Conservation (phyloP, 2,888 invertebrate genomes). For the Ormyrus pomaceus region DNA sequence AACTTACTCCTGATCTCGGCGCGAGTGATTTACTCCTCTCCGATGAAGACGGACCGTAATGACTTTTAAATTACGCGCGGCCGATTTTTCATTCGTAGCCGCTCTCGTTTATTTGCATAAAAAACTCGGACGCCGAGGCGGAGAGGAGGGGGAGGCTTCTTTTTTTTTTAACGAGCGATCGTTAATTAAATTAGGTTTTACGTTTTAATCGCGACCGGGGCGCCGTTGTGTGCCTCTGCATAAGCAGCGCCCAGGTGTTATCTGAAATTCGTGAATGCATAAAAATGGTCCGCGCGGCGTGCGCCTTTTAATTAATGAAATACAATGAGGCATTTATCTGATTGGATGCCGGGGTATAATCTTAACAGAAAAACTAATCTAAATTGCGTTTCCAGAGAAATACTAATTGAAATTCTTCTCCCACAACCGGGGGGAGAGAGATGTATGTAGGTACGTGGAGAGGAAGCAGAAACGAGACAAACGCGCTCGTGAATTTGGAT, state of each 20-base stretch:
- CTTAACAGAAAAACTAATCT: constrained; percentile 51
- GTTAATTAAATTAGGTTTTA: constrained; percentile 44
- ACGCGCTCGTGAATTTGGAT: constrained; percentile 27
- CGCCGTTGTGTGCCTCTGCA: too few relatives aligned
- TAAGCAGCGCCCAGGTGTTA: constrained; percentile 4
- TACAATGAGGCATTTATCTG: constrained; percentile 51
- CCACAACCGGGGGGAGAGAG: constrained; percentile 7
- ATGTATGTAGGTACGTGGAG: background rate
- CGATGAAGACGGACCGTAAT: constrained; percentile 4
- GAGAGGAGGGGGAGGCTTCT: background rate
- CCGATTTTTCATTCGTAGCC: constrained; percentile 7
- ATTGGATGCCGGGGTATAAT: constrained; percentile 37
- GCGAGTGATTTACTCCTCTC: constrained; percentile 34
- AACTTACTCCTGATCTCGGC: constrained; percentile 12
- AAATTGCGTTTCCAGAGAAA: constrained; percentile 52
- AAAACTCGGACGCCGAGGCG: constrained; percentile 23
- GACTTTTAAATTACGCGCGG: constrained; percentile 32
- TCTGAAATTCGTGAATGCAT: constrained; percentile 41
- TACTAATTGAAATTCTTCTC: constrained; percentile 54
- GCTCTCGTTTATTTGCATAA: constrained; percentile 26
- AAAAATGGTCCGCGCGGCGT: too few relatives aligned
- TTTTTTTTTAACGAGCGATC: constrained; percentile 35
- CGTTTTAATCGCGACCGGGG: constrained; percentile 31
- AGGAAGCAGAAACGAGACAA: constrained; percentile 21
- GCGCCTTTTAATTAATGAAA: constrained; percentile 51